Evolutionary conservation across 1,140 invertebrate genomes (phyloP).

Genomic region (Oscheius sp.): DNA sequence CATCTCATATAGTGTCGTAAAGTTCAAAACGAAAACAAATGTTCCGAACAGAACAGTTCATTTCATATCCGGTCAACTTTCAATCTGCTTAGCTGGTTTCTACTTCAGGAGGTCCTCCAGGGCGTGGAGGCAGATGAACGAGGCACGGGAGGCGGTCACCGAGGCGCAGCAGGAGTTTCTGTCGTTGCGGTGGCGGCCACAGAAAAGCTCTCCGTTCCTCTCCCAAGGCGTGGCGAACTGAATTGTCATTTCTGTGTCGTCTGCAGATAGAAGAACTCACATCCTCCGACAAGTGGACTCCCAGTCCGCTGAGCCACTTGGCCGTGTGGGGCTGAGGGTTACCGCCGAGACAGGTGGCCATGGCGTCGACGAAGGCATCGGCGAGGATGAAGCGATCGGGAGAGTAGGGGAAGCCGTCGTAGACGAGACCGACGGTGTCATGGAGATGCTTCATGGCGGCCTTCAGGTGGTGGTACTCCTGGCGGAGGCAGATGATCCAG

Average conservation of each 20-base stretch:
- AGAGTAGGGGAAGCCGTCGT: constrained; percentile 32
- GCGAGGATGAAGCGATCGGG: constrained; percentile 26
- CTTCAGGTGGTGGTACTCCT: constrained; percentile 35
- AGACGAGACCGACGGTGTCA: constrained; percentile 16
- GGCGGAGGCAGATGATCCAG: constrained; percentile 32
- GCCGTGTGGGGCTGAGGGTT: not conserved
- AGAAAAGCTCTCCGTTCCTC: constrained; percentile 47
- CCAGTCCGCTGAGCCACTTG: constrained; percentile 16
- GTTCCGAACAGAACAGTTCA: no score
- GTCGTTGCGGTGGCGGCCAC: constrained; percentile 5
- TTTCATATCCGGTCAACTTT: no score
- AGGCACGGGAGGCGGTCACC: constrained; percentile 9
- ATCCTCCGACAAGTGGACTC: constrained; percentile 4
- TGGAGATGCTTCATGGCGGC: constrained; percentile 23
- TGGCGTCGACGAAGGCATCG: constrained; percentile 36
- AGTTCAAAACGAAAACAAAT: no score
- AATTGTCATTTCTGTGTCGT: not conserved
- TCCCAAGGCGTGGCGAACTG: constrained; percentile 26
- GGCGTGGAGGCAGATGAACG: not conserved
- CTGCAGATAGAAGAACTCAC: not conserved
- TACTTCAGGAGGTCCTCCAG: constrained; percentile 8
- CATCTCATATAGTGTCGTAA: no score
- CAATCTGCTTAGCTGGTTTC: no score
- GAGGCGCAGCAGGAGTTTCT: constrained; percentile 12
- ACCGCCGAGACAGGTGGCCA: constrained; percentile 1